These are phyloP conservation scores for Tachypleus tridentatus DNA, from an alignment of 1,140 invertebrate genomes.

Conservation along the genomic window DNA sequence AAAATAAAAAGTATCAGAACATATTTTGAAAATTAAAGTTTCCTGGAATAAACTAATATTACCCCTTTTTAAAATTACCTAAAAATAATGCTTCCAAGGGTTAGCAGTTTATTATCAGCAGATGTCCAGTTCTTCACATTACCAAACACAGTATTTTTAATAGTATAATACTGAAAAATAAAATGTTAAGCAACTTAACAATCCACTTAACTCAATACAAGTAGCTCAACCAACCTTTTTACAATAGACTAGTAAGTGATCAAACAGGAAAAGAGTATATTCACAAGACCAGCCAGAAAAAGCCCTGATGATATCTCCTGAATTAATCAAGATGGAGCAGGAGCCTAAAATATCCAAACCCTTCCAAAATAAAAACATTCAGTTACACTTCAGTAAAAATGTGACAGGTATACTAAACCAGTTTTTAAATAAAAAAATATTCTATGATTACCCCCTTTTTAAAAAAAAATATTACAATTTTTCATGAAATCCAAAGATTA, in stretches of 20 bases:
- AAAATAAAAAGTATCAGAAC: too few relatives aligned
- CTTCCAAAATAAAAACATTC: neutral
- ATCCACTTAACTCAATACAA: too few relatives aligned
- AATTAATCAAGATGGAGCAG: slow-evolving; percentile 64
- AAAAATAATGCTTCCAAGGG: neutral
- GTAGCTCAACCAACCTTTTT: slow-evolving; percentile 46
- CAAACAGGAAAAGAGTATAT: slow-evolving; percentile 72
- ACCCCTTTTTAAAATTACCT: neutral
- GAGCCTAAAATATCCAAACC: slow-evolving; percentile 42
- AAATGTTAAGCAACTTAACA: too few relatives aligned
- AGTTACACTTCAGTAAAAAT: slow-evolving; percentile 20
- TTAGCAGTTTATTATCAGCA: neutral
- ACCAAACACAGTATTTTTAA: neutral
- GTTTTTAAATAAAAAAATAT: too few relatives aligned
- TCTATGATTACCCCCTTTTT: too few relatives aligned
- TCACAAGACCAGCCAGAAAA: slow-evolving; percentile 70
- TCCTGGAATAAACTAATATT: neutral
- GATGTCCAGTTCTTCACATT: neutral
- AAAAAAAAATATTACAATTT: slow-evolving; percentile 10
- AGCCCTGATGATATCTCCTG: slow-evolving; percentile 67
- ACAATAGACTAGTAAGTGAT: slow-evolving; percentile 74
- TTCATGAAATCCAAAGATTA: neutral
- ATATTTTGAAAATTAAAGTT: too few relatives aligned
- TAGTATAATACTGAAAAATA: neutral
- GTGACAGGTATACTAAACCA: too few relatives aligned